A percentile compares a stretch with the other conserved stretches of the same genome.
Evolutionary conservation across 1,140 invertebrate species (phyloP).

Genomic region (Anastrepha ludens): DNA sequence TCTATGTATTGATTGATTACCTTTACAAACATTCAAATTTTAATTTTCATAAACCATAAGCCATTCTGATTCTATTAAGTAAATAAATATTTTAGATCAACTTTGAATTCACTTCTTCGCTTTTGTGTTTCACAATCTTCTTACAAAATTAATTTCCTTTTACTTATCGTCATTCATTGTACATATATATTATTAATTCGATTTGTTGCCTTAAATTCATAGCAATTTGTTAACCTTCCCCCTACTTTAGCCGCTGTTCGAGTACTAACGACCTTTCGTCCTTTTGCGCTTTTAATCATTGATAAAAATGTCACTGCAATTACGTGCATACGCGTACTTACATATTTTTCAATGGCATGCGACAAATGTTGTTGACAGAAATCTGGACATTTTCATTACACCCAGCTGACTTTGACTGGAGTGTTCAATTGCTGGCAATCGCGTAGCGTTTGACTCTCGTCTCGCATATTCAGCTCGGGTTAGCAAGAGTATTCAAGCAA

Average conservation of each 20-base stretch:
- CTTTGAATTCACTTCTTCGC: neutral
- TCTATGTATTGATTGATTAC: neutral
- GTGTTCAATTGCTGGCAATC: slow-evolving; percentile 31
- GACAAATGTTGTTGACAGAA: slow-evolving; percentile 43
- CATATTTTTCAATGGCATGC: slow-evolving; percentile 3
- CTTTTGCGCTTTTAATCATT: slow-evolving; percentile 46
- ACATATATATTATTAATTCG: slow-evolving; percentile 39
- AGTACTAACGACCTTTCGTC: neutral
- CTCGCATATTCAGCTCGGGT: neutral
- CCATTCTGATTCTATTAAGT: too few relatives aligned
- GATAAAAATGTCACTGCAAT: slow-evolving; percentile 27
- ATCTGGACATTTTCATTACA: slow-evolving; percentile 36
- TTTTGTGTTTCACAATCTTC: slow-evolving; percentile 5
- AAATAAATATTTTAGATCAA: neutral
- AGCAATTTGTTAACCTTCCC: slow-evolving; percentile 14
- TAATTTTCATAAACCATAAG: too few relatives aligned
- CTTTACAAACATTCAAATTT: neutral
- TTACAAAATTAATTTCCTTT: slow-evolving; percentile 39
- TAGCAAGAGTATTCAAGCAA: neutral
- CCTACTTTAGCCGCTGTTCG: neutral
- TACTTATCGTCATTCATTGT: slow-evolving; percentile 32
- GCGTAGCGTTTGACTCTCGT: slow-evolving; percentile 18
- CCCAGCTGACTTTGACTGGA: neutral
- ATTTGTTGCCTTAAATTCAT: slow-evolving; percentile 45
- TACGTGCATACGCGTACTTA: neutral